Evolutionary conservation across 1,140 invertebrate species (phyloP).

Genomic region (Bombus vancouverensis): DNA sequence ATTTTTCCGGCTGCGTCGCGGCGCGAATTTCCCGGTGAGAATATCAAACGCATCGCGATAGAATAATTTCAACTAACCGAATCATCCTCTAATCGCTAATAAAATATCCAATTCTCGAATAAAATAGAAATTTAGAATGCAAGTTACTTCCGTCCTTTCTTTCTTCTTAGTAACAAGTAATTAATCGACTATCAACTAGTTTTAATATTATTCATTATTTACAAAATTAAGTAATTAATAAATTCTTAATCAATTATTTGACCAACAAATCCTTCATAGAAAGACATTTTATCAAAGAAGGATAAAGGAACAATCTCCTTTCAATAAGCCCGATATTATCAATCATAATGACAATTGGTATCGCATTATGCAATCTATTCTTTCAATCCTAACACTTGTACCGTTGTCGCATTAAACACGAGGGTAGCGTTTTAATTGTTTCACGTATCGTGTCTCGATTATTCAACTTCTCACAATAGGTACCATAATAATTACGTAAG

Average conservation of each 20-base stretch:
- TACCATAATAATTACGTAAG: neutral
- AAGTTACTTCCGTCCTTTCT: no score
- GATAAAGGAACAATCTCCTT: no score
- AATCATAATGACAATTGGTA: neutral
- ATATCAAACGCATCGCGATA: neutral
- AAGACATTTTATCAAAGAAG: no score
- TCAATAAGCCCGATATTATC: neutral
- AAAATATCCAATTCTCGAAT: no score
- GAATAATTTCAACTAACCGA: neutral
- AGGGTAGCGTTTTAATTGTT: neutral
- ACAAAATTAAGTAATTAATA: neutral
- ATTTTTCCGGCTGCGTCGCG: constrained; percentile 24
- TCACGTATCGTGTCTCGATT: neutral
- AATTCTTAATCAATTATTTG: neutral
- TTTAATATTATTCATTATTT: no score
- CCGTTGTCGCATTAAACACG: neutral
- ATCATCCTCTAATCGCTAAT: neutral
- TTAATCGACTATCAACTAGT: no score
- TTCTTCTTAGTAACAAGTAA: no score
- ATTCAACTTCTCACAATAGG: neutral
- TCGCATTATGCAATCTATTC: neutral
- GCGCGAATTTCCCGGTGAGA: neutral
- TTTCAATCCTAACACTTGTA: neutral
- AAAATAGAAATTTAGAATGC: no score
- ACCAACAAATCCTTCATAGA: no score